These are phyloP conservation scores for Balanococcus diminutus DNA, from an alignment of 2,888 invertebrate genomes.

Conservation along the genomic window DNA sequence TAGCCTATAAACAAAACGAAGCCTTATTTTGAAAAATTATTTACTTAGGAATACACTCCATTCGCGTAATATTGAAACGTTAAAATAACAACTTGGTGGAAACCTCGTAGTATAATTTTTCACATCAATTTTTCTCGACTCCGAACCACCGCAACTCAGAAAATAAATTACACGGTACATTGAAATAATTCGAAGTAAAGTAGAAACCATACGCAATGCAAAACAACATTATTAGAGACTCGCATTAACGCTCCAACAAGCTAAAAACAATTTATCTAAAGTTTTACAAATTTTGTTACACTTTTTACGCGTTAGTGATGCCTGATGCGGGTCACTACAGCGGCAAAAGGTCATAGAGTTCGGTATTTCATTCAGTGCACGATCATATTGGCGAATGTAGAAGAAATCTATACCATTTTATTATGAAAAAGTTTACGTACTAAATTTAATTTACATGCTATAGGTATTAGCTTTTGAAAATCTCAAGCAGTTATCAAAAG, in stretches of 20 bases:
- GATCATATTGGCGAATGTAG: not conserved
- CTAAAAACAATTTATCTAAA: constrained; percentile 1
- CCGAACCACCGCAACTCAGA: not conserved
- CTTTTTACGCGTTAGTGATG: not conserved
- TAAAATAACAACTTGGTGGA: no score
- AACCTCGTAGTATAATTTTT: no score
- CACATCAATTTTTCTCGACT: no score
- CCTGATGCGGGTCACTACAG: not conserved
- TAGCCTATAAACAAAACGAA: no score
- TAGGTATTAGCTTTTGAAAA: not conserved
- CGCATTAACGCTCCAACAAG: not conserved
- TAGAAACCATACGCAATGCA: not conserved
- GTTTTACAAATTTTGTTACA: not conserved
- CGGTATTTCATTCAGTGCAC: not conserved
- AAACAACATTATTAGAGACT: not conserved
- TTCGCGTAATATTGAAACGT: no score
- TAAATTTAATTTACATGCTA: not conserved
- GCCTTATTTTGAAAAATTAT: no score
- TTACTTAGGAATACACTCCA: no score
- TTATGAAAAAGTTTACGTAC: not conserved
- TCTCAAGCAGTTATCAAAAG: not conserved
- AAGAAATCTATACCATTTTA: not conserved
- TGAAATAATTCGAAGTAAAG: not conserved
- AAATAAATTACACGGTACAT: not conserved
- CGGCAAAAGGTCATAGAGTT: not conserved